Evolutionary conservation across 2,797 vertebrate genomes (phyloP).

Genomic region (Potorous gilbertii): DNA sequence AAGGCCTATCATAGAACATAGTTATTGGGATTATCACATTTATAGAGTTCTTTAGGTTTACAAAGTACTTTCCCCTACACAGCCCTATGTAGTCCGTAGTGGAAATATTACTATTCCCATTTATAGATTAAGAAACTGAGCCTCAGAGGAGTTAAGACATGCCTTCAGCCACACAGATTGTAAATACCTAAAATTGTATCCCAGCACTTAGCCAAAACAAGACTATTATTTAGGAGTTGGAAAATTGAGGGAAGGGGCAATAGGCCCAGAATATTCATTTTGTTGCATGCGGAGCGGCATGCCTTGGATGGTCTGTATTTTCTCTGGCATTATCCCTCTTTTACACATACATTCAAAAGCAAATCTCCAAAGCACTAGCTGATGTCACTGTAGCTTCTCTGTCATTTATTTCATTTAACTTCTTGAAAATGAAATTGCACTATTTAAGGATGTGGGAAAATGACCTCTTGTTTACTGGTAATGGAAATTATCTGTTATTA

Average conservation of each 20-base stretch:
- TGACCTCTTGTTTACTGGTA: neutral
- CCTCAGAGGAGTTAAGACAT: neutral
- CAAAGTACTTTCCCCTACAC: neutral
- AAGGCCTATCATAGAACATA: neutral
- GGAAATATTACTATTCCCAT: neutral
- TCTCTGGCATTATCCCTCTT: neutral
- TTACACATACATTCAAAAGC: neutral
- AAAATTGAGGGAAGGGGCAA: neutral
- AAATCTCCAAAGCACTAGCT: neutral
- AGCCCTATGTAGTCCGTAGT: neutral
- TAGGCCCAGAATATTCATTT: neutral
- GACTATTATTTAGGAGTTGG: neutral
- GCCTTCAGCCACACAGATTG: neutral
- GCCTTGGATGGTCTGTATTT: neutral
- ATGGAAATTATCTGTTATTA: conserved; percentile 2
- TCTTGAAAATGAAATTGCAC: neutral
- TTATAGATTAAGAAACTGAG: neutral
- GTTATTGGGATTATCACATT: neutral
- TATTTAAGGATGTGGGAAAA: neutral
- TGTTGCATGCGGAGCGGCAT: neutral
- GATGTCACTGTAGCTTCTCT: neutral
- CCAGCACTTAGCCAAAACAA: neutral
- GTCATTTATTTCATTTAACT: neutral
- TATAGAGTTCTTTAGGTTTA: neutral
- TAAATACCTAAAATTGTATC: neutral